These are phyloP conservation scores for Notospermus geniculatus DNA, from an alignment of 1,140 invertebrate species.

Conservation along the genomic window DNA sequence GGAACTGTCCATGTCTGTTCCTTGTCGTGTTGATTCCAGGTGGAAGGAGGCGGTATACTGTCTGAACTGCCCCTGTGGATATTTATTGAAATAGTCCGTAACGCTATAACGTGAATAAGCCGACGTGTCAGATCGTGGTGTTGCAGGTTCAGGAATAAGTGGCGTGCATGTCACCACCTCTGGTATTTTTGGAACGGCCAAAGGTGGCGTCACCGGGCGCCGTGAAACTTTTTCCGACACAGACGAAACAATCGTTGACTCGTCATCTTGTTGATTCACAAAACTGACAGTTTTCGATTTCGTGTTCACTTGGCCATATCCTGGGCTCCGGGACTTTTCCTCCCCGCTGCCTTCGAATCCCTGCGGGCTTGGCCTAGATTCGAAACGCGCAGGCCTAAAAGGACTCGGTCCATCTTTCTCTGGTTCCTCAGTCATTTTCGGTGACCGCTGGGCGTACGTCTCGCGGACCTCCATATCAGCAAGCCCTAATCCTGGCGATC, in stretches of 20 bases:
- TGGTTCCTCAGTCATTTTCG: not conserved
- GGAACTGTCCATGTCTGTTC: not conserved
- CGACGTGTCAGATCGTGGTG: not conserved
- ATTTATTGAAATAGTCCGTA: constrained; percentile 40
- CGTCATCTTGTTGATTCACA: not conserved
- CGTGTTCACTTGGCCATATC: not conserved
- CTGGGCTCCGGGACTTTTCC: no score
- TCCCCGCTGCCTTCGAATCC: no score
- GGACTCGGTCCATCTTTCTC: not conserved
- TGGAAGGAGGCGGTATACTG: not conserved
- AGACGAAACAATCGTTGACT: not conserved
- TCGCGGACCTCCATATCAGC: not conserved
- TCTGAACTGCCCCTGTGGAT: constrained; percentile 17
- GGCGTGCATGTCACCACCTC: not conserved
- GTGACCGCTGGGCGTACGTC: not conserved
- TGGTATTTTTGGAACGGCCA: not conserved
- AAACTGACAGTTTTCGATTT: constrained; percentile 2
- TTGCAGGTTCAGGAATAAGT: not conserved
- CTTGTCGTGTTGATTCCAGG: no score
- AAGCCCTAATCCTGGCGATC: not conserved
- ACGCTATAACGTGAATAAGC: constrained; percentile 33
- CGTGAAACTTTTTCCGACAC: not conserved
- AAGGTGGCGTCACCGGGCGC: not conserved
- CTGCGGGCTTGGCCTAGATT: no score
- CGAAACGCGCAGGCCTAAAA: not conserved